Percentiles rank a stretch among this genome's conserved stretches.
These are phyloP conservation scores for Agonopterix heracliana DNA, from an alignment of 2,888 invertebrate species.

Conservation along the genomic window DNA sequence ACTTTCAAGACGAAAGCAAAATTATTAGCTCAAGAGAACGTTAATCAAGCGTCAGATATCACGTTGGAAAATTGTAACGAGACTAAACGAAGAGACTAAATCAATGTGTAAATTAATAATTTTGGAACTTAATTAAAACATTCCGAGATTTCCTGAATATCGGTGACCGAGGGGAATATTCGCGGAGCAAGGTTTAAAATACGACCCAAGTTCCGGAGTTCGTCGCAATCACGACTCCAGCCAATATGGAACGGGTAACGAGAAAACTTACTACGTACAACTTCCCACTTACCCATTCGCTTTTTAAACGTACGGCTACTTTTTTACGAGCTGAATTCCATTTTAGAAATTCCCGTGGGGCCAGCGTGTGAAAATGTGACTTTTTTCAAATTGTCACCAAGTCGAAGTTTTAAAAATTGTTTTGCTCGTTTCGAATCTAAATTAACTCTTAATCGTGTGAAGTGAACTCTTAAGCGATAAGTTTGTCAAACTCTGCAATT, in stretches of 20 bases:
- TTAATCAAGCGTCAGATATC: slow-evolving; percentile 1
- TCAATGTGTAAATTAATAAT: slow-evolving; percentile 42
- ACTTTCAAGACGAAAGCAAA: too few species aligned
- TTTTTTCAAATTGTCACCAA: background rate
- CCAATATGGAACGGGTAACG: slow-evolving; percentile 32
- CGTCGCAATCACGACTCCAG: slow-evolving; percentile 20
- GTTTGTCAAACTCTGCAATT: too few species aligned
- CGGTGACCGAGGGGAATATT: slow-evolving; percentile 20
- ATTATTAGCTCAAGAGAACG: too few species aligned
- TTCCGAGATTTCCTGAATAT: slow-evolving; percentile 30
- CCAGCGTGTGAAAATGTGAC: background rate
- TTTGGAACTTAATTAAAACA: slow-evolving; percentile 57
- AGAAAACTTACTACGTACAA: slow-evolving; percentile 30
- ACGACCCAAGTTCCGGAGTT: slow-evolving; percentile 21
- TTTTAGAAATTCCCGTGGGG: slow-evolving; percentile 16
- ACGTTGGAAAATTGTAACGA: background rate
- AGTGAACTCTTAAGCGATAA: background rate
- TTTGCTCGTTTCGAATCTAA: background rate
- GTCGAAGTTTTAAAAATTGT: too few species aligned
- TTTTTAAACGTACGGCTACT: slow-evolving; percentile 23
- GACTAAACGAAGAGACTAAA: too few species aligned
- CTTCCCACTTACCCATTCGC: slow-evolving; percentile 24
- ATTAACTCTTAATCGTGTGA: background rate
- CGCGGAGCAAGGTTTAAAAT: slow-evolving; percentile 26
- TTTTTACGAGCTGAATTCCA: slow-evolving; percentile 16